Evolutionary conservation across 2,113 vertebrate species (phyloP).

Genomic region (Pteronura brasiliensis): DNA sequence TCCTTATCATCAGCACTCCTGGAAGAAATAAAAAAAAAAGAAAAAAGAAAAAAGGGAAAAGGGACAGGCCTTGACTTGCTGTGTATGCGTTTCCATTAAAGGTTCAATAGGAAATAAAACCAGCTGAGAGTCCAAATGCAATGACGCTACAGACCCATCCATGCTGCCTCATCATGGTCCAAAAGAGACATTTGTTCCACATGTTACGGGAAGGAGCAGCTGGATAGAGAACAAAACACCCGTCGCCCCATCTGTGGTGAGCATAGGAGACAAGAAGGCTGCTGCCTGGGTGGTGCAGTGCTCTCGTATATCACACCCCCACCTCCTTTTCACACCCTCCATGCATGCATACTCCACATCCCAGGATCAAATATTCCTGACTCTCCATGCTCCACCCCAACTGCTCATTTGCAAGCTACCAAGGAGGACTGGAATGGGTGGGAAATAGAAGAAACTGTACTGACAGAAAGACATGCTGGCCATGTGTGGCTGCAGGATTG

Average conservation of each 20-base stretch:
- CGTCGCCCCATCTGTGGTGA: background rate
- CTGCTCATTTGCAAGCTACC: background rate
- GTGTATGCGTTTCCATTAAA: constrained; percentile 86
- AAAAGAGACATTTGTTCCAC: constrained; percentile 81
- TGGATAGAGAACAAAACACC: constrained; percentile 65
- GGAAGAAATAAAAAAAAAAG: constrained; percentile 86
- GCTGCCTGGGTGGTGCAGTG: constrained; percentile 13
- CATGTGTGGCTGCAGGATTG: fast-evolving
- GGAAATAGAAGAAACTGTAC: background rate
- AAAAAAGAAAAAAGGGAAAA: constrained; percentile 79
- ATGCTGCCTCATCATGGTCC: constrained; percentile 76
- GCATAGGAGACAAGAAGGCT: constrained; percentile 15
- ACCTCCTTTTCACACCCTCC: too few relatives aligned
- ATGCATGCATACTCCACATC: too few relatives aligned
- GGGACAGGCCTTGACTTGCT: constrained; percentile 86
- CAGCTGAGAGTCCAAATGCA: constrained; percentile 73
- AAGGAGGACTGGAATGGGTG: background rate
- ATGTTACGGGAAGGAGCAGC: constrained; percentile 72
- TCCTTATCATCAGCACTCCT: constrained; percentile 91
- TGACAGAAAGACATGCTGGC: background rate
- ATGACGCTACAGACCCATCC: constrained; percentile 75
- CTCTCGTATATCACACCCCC: constrained; percentile 30
- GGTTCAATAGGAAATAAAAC: constrained; percentile 86
- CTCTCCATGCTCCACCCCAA: background rate
- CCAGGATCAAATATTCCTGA: background rate